Base-by-base conservation (phyloP, 2,113 vertebrate genomes). In the Oncorhynchus kisutch region DNA sequence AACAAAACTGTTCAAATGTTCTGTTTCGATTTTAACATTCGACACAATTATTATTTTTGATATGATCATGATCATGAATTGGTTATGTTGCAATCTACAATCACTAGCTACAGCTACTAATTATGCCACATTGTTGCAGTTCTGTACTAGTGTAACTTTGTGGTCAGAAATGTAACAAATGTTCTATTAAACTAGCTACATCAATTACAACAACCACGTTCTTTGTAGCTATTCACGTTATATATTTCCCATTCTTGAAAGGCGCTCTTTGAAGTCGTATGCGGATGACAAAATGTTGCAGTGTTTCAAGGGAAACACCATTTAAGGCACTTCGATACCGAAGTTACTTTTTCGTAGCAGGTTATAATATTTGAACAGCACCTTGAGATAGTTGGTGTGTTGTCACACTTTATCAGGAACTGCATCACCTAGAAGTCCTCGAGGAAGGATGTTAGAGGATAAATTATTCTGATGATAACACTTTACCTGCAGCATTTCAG, bases 251-350 rank as follows among this genome's bases (percentile, higher is more conserved):
- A n/a, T 48, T 78, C 51, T 11, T 20, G 24, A 68, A 22, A 45
- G 27, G 54, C 68, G 70, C 74, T 64, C 64, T 78, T 74, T 73
- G 75, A 77, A 73, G 65, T 81, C n/a, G 3, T 14, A 22, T 45
- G 75, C 75, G 22, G 48, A 81, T 72, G 57, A 73, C 54, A 34
- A 45, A 45, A 24, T 67, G 51, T 67, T 72, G 11, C 54, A 66
- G 72, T 22, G 62, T n/a, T 39, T n/a, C 39, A 45, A 12, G 39
- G 39, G 2, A 11, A 45, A 45, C 39, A 45, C 39, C 0, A 1
- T 45, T 45, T 11, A 12, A 45, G 9, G 39, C 9, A 45, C 39
- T 45, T 45, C 51, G 14, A 54, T 16, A 54, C 14, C 11, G 49
- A 14, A 16, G 14, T 16, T 14, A 51, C 16, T n/a, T 8, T 31